phyloP scores from a whole-genome alignment of 2,888 invertebrate species.

The Diaperis boleti region DNA sequence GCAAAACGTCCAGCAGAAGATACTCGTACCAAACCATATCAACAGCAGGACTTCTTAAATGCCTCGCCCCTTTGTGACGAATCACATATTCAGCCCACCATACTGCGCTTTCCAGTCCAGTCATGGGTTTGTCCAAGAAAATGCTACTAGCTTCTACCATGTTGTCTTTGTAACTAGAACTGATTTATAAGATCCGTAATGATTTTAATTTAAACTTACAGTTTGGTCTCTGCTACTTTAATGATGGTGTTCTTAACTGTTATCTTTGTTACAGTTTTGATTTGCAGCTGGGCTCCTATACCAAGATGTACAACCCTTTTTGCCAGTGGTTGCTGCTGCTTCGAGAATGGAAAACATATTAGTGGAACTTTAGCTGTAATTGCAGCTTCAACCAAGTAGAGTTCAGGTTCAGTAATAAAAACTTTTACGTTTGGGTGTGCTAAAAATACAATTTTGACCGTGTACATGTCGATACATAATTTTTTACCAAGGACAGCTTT shows the following conservation, averaged over 20 bases:
- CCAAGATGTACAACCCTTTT: neutral
- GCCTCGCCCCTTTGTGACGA: conserved; percentile 64
- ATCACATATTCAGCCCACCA: conserved; percentile 70
- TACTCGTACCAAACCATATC: conserved; percentile 62
- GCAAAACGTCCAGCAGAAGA: conserved; percentile 62
- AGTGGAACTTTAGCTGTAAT: neutral
- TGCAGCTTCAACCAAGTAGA: neutral
- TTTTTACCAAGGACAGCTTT: neutral
- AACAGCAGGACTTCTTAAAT: conserved; percentile 64
- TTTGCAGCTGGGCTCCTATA: neutral
- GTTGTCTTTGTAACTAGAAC: conserved; percentile 1
- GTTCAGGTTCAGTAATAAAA: neutral
- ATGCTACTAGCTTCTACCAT: conserved; percentile 7
- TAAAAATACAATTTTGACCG: neutral
- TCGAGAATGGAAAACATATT: neutral
- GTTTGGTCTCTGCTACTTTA: neutral
- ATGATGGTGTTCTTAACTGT: neutral
- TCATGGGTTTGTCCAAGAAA: conserved; percentile 59
- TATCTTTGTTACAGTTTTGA: neutral
- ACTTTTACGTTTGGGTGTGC: neutral
- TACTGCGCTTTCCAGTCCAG: conserved; percentile 64
- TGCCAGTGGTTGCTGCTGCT: neutral
- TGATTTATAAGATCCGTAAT: neutral
- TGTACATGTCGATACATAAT: no score
- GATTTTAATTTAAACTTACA: neutral